Conservation (phyloP, 2,888 invertebrate species). For the Polylopha cassiicola region DNA sequence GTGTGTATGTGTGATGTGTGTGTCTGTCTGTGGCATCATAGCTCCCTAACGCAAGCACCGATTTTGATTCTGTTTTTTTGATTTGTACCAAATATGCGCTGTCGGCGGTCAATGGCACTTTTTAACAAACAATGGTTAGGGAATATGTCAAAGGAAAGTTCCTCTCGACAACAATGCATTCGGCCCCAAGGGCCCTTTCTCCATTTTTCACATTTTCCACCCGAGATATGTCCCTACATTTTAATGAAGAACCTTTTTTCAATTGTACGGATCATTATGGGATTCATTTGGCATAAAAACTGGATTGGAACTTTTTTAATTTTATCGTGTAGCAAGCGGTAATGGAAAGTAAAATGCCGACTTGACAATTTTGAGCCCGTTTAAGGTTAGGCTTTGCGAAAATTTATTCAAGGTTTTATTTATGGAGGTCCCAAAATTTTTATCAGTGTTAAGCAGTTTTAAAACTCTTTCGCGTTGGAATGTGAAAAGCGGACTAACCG, state of each 20-base stretch:
- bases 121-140: slow-evolving; percentile 9
- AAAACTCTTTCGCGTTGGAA: too few relatives aligned
- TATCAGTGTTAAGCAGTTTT: too few relatives aligned
- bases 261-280: slow-evolving; percentile 38
- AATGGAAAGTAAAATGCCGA: slow-evolving; percentile 7
- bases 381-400: too few relatives aligned
- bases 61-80: too few relatives aligned
- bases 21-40: too few relatives aligned
- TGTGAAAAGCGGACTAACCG: too few relatives aligned
- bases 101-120: slow-evolving; percentile 21
- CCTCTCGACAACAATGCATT: slow-evolving; percentile 32
- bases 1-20: too few relatives aligned
- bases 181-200: slow-evolving; percentile 25
- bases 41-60: too few relatives aligned
- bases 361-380: too few relatives aligned
- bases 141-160: slow-evolving; percentile 29
- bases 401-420: too few relatives aligned
- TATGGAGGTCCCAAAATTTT: too few relatives aligned
- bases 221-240: slow-evolving; percentile 28
- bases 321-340: slow-evolving; percentile 25
- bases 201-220: slow-evolving; percentile 24
- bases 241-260: slow-evolving; percentile 39
- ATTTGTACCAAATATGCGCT: too few relatives aligned
- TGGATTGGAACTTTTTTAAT: slow-evolving; percentile 36
- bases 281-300: slow-evolving; percentile 33